These are phyloP conservation scores for Catocala sponsa DNA, from an alignment of 2,888 invertebrate genomes.

Conservation along the genomic window DNA sequence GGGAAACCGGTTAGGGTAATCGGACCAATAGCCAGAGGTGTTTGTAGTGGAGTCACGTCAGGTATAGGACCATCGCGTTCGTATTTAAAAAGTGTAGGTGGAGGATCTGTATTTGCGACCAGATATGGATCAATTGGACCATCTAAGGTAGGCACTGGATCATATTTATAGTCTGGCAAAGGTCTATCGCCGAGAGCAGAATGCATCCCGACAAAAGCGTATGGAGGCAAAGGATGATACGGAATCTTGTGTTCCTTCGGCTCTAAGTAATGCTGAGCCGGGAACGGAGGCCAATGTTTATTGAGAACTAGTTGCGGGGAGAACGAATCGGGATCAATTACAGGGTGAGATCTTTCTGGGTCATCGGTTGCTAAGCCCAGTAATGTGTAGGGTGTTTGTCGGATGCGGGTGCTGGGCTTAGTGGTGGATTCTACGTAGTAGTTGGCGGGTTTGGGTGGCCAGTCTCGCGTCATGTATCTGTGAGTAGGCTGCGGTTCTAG, in stretches of 20 bases:
- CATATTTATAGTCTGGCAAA: conserved; percentile 76
- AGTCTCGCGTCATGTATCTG: conserved; percentile 75
- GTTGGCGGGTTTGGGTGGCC: conserved; percentile 79
- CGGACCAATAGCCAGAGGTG: conserved; percentile 74
- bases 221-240: conserved; percentile 76
- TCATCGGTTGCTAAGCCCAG: conserved; percentile 80
- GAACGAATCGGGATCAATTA: conserved; percentile 75
- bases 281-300: conserved; percentile 82
- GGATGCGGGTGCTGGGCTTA: conserved; percentile 63
- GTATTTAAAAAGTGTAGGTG: conserved; percentile 78
- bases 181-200: conserved; percentile 79
- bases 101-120: conserved; percentile 70
- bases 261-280: conserved; percentile 81
- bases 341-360: conserved; percentile 67
- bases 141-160: conserved; percentile 75
- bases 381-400: conserved; percentile 76
- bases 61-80: conserved; percentile 82
- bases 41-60: conserved; percentile 71
- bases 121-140: conserved; percentile 79
- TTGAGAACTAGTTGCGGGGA: conserved; percentile 77
- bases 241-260: conserved; percentile 71
- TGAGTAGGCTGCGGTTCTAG: conserved; percentile 78
- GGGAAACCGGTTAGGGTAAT: conserved; percentile 81
- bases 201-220: conserved; percentile 81
- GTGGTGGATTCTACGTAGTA: conserved; percentile 80